phyloP scores from a whole-genome alignment of 1,140 invertebrate species.

The Leguminivora glycinivorella region DNA sequence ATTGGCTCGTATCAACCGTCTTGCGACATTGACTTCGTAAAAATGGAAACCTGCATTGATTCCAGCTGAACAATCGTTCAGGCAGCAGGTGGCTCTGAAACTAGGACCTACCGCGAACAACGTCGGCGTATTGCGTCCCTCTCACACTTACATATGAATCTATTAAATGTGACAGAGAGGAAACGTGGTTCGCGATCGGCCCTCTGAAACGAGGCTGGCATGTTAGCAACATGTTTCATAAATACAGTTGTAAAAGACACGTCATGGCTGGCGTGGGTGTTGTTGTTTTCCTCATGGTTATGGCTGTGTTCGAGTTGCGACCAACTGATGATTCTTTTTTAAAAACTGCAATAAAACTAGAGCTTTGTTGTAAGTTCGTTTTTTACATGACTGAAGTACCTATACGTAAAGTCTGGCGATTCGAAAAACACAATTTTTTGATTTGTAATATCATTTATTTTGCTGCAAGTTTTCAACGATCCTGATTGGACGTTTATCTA shows the following conservation, averaged over 20 bases:
- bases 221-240: slow-evolving; percentile 38
- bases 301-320: slow-evolving; percentile 31
- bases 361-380: neutral
- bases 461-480: neutral
- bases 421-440: no score
- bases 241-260: slow-evolving; percentile 40
- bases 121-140: no score
- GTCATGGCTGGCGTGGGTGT: slow-evolving; percentile 51
- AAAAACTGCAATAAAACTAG: neutral
- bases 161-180: no score
- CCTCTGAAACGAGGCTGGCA: neutral
- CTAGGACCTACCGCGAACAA: no score
- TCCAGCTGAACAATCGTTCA: slow-evolving; percentile 9
- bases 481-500: neutral
- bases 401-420: no score
- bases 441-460: no score
- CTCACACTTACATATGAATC: no score
- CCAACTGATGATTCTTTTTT: neutral
- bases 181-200: no score
- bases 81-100: slow-evolving; percentile 16
- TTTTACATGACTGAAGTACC: neutral
- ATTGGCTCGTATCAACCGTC: neutral
- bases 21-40: neutral
- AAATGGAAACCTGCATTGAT: neutral
- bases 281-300: slow-evolving; percentile 63